These are phyloP conservation scores for Zaprionus gabonicus DNA, from an alignment of 1,140 invertebrate genomes.

Conservation along the genomic window DNA sequence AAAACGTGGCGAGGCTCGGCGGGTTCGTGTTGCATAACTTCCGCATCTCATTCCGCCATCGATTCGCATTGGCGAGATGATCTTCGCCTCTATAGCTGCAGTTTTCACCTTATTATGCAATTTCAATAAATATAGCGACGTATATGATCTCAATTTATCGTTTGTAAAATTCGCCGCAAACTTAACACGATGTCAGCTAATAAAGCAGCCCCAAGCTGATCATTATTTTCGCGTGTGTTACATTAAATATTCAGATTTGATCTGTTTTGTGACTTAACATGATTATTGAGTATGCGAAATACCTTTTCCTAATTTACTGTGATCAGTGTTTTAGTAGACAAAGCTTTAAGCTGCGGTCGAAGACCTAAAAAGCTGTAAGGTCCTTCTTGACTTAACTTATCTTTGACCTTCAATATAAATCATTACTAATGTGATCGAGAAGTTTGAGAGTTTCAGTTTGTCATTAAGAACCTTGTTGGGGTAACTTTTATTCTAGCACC, in stretches of 20 bases:
- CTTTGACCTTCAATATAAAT: not conserved
- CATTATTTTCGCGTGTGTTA: not conserved
- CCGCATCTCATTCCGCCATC: constrained; percentile 67
- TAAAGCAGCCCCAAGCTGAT: not conserved
- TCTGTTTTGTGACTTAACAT: not conserved
- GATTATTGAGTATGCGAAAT: not conserved
- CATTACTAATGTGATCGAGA: not conserved
- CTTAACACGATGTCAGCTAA: constrained; percentile 10
- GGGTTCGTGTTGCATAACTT: constrained; percentile 68
- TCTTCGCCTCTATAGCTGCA: constrained; percentile 42
- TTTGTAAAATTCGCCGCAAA: not conserved
- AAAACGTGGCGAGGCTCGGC: constrained; percentile 15
- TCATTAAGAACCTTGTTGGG: not conserved
- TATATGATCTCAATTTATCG: constrained; percentile 28
- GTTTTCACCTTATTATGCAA: constrained; percentile 63
- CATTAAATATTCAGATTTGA: not conserved
- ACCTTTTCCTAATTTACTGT: not conserved
- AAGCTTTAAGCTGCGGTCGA: not conserved
- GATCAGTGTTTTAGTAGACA: not conserved
- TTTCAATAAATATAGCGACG: constrained; percentile 17
- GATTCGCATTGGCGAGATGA: constrained; percentile 65
- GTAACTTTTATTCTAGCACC: not conserved
- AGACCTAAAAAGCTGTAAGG: not conserved
- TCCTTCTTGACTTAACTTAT: not conserved
- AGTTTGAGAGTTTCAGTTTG: no score